These are phyloP conservation scores for Meles meles DNA, from an alignment of 2,113 vertebrate species.

Conservation along the genomic window DNA sequence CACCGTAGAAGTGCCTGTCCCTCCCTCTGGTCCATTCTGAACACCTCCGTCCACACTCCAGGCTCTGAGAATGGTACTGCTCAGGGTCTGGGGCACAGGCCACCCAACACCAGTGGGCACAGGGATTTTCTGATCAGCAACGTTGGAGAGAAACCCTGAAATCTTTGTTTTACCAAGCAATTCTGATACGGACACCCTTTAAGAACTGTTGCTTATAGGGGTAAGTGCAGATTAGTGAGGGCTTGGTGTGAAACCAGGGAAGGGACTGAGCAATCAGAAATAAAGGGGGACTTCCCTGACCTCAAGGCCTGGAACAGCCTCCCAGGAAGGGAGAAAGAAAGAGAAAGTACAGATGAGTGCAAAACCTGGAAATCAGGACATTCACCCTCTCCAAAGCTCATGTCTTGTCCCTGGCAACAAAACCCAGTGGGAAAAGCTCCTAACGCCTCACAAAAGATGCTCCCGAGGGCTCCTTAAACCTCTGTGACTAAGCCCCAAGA, in stretches of 20 bases:
- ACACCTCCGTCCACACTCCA: background rate
- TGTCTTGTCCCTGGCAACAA: slow-evolving; percentile 14
- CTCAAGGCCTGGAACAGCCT: background rate
- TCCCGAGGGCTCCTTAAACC: background rate
- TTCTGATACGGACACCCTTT: background rate
- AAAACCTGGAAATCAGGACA: background rate
- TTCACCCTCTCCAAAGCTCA: background rate
- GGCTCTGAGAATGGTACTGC: background rate
- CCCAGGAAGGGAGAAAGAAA: background rate
- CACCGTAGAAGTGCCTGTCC: background rate
- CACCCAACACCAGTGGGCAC: background rate
- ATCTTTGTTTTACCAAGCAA: background rate
- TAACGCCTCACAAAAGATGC: slow-evolving; percentile 12
- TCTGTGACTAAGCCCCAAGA: slow-evolving; percentile 51
- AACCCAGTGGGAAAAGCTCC: background rate
- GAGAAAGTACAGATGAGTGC: background rate
- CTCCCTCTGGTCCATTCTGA: background rate
- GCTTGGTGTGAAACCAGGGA: accelerated
- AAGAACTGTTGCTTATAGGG: background rate
- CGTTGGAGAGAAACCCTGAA: background rate
- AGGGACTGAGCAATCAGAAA: background rate
- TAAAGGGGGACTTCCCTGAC: background rate
- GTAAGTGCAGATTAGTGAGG: background rate
- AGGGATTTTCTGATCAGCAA: background rate
- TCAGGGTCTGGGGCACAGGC: background rate